Evolutionary conservation across 1,140 invertebrate genomes (phyloP).

Genomic region (Heliconius eleuchia): DNA sequence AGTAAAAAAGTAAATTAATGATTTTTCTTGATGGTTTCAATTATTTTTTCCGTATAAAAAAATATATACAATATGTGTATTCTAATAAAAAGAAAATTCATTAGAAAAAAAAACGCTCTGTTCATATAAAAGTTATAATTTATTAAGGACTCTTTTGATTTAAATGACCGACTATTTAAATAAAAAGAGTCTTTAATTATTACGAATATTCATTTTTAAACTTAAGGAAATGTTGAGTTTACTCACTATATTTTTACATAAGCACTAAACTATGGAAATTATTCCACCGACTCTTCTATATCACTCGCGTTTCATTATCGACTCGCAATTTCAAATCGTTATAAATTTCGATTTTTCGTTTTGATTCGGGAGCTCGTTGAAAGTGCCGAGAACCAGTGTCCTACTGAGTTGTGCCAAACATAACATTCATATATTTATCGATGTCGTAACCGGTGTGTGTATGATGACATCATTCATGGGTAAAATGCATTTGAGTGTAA

Average conservation of each 20-base stretch:
- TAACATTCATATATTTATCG: conserved; percentile 43
- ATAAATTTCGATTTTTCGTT: conserved; percentile 40
- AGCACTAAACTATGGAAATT: neutral
- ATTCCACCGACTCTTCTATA: neutral
- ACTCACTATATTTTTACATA: neutral
- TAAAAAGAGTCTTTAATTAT: no score
- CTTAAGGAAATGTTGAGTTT: neutral
- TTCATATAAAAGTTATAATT: no score
- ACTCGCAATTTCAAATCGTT: conserved; percentile 17
- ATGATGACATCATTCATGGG: conserved; percentile 40
- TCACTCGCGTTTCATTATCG: conserved; percentile 20
- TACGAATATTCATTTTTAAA: no score
- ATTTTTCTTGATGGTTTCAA: neutral
- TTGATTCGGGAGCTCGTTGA: conserved; percentile 37
- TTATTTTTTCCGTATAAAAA: neutral
- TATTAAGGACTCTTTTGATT: no score
- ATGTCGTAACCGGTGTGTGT: conserved; percentile 27
- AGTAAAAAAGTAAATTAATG: neutral
- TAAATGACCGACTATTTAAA: no score
- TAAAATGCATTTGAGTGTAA: conserved; percentile 40
- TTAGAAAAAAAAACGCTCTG: neutral
- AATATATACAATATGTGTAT: neutral
- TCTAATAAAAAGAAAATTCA: neutral
- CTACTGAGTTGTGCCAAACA: conserved; percentile 62
- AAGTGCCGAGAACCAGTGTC: conserved; percentile 47